phyloP scores from a whole-genome alignment of 2,888 invertebrate genomes.

The Oscheius sp. region DNA sequence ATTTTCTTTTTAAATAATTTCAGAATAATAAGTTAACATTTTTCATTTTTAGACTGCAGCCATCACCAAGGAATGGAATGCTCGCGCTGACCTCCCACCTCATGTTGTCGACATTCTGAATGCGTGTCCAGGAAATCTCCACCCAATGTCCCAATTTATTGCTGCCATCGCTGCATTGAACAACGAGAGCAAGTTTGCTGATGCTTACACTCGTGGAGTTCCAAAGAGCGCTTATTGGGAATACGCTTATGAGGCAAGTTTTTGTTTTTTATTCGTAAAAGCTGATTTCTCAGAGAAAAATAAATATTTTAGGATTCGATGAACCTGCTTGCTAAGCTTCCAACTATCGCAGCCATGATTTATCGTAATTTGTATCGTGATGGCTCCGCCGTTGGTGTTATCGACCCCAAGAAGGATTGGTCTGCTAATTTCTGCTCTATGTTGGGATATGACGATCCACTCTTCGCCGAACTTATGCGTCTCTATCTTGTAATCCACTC shows the following conservation, averaged over 20 bases:
- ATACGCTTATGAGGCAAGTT: constrained; percentile 53
- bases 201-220: constrained; percentile 87
- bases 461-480: constrained; percentile 88
- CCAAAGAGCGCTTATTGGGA: constrained; percentile 80
- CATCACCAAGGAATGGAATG: constrained; percentile 84
- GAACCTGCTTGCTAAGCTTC: constrained; percentile 92
- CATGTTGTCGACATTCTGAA: constrained; percentile 93
- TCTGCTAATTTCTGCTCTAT: constrained; percentile 87
- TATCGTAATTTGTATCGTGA: constrained; percentile 88
- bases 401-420: constrained; percentile 88
- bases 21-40: no score
- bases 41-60: constrained; percentile 72
- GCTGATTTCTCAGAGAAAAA: constrained; percentile 53
- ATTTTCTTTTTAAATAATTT: neutral
- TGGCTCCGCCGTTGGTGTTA: constrained; percentile 86
- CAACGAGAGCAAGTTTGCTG: constrained; percentile 88
- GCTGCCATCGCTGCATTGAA: constrained; percentile 90
- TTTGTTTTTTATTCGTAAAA: constrained; percentile 31
- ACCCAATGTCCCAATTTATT: constrained; percentile 90
- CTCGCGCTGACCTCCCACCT: constrained; percentile 85
- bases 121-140: constrained; percentile 86
- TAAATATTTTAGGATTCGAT: constrained; percentile 90
- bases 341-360: constrained; percentile 90
- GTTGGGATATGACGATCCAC: constrained; percentile 84
- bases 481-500: constrained; percentile 83